phyloP scores from a whole-genome alignment of 2,113 vertebrate species.

The Apistogramma diplotaenia region DNA sequence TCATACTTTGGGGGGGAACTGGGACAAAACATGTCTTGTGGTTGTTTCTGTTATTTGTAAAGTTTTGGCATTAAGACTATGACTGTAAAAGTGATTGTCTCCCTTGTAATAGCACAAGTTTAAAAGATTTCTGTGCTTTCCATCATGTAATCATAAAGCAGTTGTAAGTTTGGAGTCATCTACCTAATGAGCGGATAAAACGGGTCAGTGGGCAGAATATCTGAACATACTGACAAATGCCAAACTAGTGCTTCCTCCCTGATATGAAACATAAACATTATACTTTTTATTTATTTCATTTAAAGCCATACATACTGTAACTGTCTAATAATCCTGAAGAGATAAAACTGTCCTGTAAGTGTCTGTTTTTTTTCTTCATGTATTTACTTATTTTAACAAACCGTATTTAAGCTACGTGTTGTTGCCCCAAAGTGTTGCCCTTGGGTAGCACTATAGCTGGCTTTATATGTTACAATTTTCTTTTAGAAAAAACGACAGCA shows the following conservation, averaged over 20 bases:
- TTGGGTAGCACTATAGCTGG: background rate
- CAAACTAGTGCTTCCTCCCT: background rate
- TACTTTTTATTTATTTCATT: background rate
- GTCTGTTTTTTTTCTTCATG: background rate
- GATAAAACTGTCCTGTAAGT: background rate
- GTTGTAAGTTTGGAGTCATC: background rate
- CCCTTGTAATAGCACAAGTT: background rate
- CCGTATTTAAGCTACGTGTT: background rate
- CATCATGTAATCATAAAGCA: background rate
- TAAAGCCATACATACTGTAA: background rate
- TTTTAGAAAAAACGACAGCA: background rate
- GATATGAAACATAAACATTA: background rate
- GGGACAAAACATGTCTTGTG: background rate
- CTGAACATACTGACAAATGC: background rate
- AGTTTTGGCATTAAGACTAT: background rate
- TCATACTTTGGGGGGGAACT: background rate
- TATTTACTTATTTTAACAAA: background rate
- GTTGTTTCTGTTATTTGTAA: background rate
- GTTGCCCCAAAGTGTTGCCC: background rate
- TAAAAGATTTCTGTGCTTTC: background rate
- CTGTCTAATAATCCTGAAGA: background rate
- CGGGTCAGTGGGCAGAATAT: background rate
- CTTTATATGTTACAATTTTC: too few species aligned
- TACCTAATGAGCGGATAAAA: background rate
- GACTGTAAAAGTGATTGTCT: background rate